Base-by-base conservation (phyloP, 2,797 vertebrate species). In the Sarcoramphus papa region DNA sequence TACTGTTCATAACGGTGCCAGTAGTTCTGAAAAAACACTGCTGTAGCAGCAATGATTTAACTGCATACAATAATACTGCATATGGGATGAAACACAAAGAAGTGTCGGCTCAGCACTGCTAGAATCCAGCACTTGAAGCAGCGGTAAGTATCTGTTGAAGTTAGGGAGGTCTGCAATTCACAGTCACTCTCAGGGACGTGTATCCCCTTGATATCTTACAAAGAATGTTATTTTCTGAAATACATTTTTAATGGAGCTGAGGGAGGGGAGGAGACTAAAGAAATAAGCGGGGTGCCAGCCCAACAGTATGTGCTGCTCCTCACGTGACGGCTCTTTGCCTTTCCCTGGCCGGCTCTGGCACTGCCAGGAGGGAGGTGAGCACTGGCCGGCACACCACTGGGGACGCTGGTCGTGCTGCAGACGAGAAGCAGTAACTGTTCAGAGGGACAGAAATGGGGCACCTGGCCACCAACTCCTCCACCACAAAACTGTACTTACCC, bases 301-400 rank as follows among this genome's bases (percentile, higher is more conserved):
- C 53, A 77, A n/a, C 11, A 50, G 43, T 14, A 35, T 23, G 30
- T 15, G 15, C 40, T 72, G n/a, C 21, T 82, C 68, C 62, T 70
- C 45, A 31, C 3, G 1, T 17, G 53, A 53, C 8, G 7, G 67
- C 25, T 78, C 35, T 45, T 64, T 30, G 23, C 17, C 65, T 45
- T 54, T 65, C 25, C 35, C 25, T 1, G 1, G 6, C 33, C 3
- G 31, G 37, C 54, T 47, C 27, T 0, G 0, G 33, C 33, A 45
- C 40, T 28, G 48, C 31, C 48, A 15, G 25, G 33, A 70, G 35
- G 35, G 22, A 50, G 35, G n/a, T 0, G 2, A 53, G 57, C 15
- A 12, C 1, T 3, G 57, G 40, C 8, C 3, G 0, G 18, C 35
- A 70, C 12, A 22, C 22, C 1, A 4, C 35, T 2, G 4, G 51